Evolutionary conservation across 2,797 vertebrate genomes (phyloP), one percentile per base, ranked within the genome.

Genomic region (Bothrops alternatus): DNA sequence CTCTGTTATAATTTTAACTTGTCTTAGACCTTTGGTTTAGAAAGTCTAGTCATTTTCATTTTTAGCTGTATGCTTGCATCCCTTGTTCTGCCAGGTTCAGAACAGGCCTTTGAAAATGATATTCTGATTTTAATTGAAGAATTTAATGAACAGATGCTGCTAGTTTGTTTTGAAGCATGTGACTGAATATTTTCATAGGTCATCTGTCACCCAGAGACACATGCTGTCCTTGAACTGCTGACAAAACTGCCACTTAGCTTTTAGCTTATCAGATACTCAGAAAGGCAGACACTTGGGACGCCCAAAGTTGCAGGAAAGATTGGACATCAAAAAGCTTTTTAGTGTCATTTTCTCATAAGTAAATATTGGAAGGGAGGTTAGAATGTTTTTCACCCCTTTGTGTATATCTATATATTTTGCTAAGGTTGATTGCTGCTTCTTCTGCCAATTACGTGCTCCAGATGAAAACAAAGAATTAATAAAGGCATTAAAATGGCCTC

Each of bases 161-260:
- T 94, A 47, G 78, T 93, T 95, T 94, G 94, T 90, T 86, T 58
- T 87, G 53, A 95, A 87, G 37, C 28, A 93, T 95, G 95, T 93
- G 91, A 91, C 93, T 78, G 90, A 55, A 91, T 94, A 87, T 94
- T 95, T 93, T 87, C 28, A 78, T 78, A 95, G 95, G 87, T 95
- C 87, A 85, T 89, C n/a, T 93, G 47, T 87, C 90, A 86, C 86
- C 56, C 93, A 73, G 90, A 73, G 88, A 53, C 91, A 94, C 58
- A 90, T 91, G 37, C 47, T 95, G 94, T 78, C 90, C 91, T 95
- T 94, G 90, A 90, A 18, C 28, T 90, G 57, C 92, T 37, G n/a
- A 89, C 86, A 90, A 10, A 78, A n/a, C 32, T 95, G 56, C 85
- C 94, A 69, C 58, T 95, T 26, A 93, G 86, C 57, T 93, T 94